Base-by-base conservation (phyloP, 2,888 invertebrate genomes). In the Iphiclides podalirius region DNA sequence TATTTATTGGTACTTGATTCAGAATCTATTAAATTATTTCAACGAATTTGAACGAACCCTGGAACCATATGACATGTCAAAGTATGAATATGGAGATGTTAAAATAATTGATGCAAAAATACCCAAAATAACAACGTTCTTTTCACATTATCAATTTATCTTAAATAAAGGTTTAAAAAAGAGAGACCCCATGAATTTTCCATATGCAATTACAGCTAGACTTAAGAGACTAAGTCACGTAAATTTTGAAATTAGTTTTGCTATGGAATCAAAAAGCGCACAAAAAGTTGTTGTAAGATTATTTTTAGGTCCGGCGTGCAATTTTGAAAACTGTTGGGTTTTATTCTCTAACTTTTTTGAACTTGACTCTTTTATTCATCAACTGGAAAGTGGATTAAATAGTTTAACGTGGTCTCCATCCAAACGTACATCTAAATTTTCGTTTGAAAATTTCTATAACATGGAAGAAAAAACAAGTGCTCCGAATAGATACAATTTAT, bases 271-370 rank as follows among this genome's bases (percentile, higher is more conserved):
- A 4, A 65, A 59, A n/a, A 43, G 41, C 0, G 57, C 64, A 2
- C 66, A 62, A 52, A 62, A 71, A 37, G 70, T 64, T 7, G 57
- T 77, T 9, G 65, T 85, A 0, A 75, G 85, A 57, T 52, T 87
- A 23, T 88, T 79, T 56, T 58, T 88, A 14, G 87, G 86, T 7
- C 87, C 87, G 26, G 63, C 58, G n/a, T 87, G 86, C 56, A 47
- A 58, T 28, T 39, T 50, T 4, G 52, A 54, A 9, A 55, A 64
- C 39, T 86, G 86, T 53, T 83, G 77, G 76, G 41, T 67, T 23
- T 51, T 71, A 17, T 74, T 71, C 58, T 52, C 63, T 0, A 67
- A 64, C 15, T 88, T 80, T 60, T 85, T 71, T 57, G 79, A 84
- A 61, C 58, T 87, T 1, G 85, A 84, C 47, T 66, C 70, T 2